A percentile compares a stretch with the other conserved stretches of the same genome.
phyloP scores from a whole-genome alignment of 1,140 invertebrate species.

The Drosophila melanogaster region Release_6_plus_ISO1_MT NT_033779.5:6599501-6600000 shows the following conservation, averaged over 20 bases:
- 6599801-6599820: conserved; percentile 30
- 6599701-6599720: conserved; percentile 43
- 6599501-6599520: conserved; percentile 31
- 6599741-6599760: conserved; percentile 40
- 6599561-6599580: conserved; percentile 50
- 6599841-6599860: conserved; percentile 59
- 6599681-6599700: conserved; percentile 17
- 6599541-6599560: conserved; percentile 22
- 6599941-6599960: conserved; percentile 46
- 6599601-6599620: conserved; percentile 30
- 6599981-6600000: conserved; percentile 50
- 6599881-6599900: conserved; percentile 17
- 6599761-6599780: conserved; percentile 4
- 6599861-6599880: conserved; percentile 51
- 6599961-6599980: conserved; percentile 69
- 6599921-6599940: conserved; percentile 36
- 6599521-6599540: conserved; percentile 65
- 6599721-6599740: conserved; percentile 55
- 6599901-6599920: conserved; percentile 43
- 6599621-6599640: conserved; percentile 23
- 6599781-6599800: conserved; percentile 10
- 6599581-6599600: conserved; percentile 14
- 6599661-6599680: conserved; percentile 44
- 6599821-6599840: conserved; percentile 50
- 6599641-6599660: conserved; percentile 45